A percentile compares a stretch with the other conserved stretches of the same genome.
Conservation (phyloP, 2,113 vertebrate genomes). For the Notothenia coriiceps region DNA sequence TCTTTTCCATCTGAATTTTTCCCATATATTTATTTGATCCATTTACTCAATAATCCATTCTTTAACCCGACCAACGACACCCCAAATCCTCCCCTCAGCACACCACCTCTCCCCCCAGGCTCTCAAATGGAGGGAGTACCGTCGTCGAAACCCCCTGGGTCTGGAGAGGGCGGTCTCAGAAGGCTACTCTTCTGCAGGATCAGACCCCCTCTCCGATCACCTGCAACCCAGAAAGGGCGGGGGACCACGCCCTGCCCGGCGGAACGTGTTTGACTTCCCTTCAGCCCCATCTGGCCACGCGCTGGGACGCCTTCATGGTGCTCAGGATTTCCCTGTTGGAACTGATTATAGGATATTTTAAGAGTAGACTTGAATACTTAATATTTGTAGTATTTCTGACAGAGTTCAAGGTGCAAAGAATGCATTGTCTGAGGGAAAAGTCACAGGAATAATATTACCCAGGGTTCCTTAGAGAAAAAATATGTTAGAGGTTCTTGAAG, state of each 20-base stretch:
- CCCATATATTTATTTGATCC: not conserved
- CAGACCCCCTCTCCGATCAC: conserved; percentile 67
- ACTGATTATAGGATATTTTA: not conserved
- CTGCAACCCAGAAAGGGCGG: conserved; percentile 85
- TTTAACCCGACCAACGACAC: conserved; percentile 1
- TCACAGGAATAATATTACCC: not conserved
- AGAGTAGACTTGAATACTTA: not conserved
- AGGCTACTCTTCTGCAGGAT: conserved; percentile 64
- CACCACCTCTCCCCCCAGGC: conserved; percentile 97
- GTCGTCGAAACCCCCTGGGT: conserved; percentile 93
- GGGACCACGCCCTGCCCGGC: conserved; percentile 78
- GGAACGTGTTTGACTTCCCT: conserved; percentile 93
- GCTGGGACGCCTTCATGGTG: conserved; percentile 88
- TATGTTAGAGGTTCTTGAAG: not conserved
- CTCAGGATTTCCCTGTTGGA: conserved; percentile 54
- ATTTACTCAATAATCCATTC: conserved; percentile 11
- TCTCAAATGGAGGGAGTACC: conserved; percentile 97
- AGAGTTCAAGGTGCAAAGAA: not conserved
- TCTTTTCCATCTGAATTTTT: not conserved
- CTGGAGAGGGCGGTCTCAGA: conserved; percentile 81
- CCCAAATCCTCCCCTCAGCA: conserved; percentile 78
- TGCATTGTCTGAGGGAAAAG: not conserved
- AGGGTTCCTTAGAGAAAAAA: too few relatives aligned
- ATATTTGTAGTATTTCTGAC: not conserved
- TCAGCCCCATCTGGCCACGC: conserved; percentile 75